Percentiles rank a stretch among this genome's conserved stretches.
Conservation (phyloP, 2,888 invertebrate species). For the Coleophora deauratella region DNA sequence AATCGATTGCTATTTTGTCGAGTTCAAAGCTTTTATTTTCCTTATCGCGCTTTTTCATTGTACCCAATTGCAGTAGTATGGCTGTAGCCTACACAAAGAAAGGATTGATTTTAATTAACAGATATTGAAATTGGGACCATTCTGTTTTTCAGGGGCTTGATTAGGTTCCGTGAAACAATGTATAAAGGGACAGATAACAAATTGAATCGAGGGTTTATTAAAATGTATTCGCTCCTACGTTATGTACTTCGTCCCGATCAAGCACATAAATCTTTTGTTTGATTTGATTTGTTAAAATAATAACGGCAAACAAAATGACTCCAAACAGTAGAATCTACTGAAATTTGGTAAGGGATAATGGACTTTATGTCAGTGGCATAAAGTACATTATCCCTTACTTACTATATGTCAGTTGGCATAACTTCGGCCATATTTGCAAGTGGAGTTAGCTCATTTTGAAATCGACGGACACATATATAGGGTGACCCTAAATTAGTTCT, state of each 20-base stretch:
- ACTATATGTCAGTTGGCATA: too few relatives aligned
- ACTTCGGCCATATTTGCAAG: too few relatives aligned
- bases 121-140: slow-evolving; percentile 51
- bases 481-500: too few relatives aligned
- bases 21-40: slow-evolving; percentile 8
- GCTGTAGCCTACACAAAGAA: slow-evolving; percentile 29
- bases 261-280: slow-evolving; percentile 32
- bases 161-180: slow-evolving; percentile 61
- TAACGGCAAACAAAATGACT: too few relatives aligned
- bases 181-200: slow-evolving; percentile 57
- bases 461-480: too few relatives aligned
- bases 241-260: slow-evolving; percentile 2
- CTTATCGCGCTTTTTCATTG: slow-evolving; percentile 15
- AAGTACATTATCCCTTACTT: too few relatives aligned
- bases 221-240: slow-evolving; percentile 41
- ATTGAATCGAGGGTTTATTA: slow-evolving; percentile 50
- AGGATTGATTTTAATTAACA: slow-evolving; percentile 65
- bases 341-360: too few relatives aligned
- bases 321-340: too few relatives aligned
- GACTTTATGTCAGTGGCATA: too few relatives aligned
- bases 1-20: neutral
- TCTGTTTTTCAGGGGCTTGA: slow-evolving; percentile 56
- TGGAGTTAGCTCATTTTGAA: too few relatives aligned
- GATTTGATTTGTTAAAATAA: slow-evolving; percentile 12
- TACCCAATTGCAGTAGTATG: slow-evolving; percentile 21